Percentiles rank a stretch among this genome's conserved stretches.
Evolutionary conservation across 2,113 vertebrate genomes (phyloP).

Genomic region (Peromyscus leucopus): DNA sequence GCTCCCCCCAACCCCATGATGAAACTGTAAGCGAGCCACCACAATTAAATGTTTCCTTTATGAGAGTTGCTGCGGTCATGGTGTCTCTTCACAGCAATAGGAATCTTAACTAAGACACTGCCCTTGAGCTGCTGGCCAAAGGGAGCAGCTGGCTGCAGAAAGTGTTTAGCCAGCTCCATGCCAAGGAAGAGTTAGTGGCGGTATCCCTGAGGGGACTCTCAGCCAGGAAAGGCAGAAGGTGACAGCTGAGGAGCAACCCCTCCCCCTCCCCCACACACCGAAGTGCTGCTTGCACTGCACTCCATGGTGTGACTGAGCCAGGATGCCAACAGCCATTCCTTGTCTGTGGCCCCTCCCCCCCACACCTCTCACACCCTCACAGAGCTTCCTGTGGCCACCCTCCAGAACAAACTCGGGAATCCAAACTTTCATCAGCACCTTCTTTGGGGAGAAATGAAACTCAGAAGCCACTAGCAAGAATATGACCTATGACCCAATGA

Average conservation of each 20-base stretch:
- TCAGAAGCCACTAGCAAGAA: background rate
- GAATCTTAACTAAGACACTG: background rate
- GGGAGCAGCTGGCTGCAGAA: background rate
- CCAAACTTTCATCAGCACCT: background rate
- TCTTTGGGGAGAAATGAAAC: background rate
- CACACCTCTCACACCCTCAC: too few species aligned
- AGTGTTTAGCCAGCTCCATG: too few species aligned
- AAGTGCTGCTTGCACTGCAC: background rate
- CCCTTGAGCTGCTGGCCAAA: background rate
- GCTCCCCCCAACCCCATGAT: too few species aligned
- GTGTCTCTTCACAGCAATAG: background rate
- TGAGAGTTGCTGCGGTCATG: too few species aligned
- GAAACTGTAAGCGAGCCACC: too few species aligned
- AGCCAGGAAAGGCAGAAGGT: background rate
- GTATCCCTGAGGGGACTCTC: too few species aligned
- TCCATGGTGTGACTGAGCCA: background rate
- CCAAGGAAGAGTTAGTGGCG: too few species aligned
- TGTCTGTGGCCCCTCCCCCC: too few species aligned
- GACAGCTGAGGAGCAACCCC: background rate
- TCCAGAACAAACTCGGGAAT: background rate
- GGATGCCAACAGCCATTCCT: too few species aligned
- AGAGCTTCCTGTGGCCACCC: background rate
- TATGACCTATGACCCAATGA: background rate
- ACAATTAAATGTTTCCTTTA: too few species aligned
- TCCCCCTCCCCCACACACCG: background rate